A percentile compares a stretch with the other conserved stretches of the same genome.
Evolutionary conservation across 2,113 vertebrate species (phyloP).

Genomic region (Holacanthus passer): DNA sequence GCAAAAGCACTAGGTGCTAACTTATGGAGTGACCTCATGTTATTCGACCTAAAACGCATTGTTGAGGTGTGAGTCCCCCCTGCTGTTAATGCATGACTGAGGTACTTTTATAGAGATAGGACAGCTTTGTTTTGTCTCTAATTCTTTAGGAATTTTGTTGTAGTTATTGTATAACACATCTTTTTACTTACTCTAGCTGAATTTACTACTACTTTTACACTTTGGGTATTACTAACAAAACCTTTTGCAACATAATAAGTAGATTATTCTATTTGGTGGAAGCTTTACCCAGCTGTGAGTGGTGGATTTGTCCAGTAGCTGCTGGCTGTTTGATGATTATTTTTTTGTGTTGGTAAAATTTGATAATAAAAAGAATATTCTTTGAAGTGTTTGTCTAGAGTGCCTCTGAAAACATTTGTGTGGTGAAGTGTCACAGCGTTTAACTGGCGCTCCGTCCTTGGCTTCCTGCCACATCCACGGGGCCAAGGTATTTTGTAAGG

Average conservation of each 20-base stretch:
- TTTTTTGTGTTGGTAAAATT: conserved; percentile 51
- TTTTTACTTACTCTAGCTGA: conserved; percentile 52
- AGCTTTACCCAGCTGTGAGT: conserved; percentile 54
- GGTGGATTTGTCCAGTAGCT: conserved; percentile 59
- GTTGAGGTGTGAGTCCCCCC: conserved; percentile 32
- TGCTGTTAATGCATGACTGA: conserved; percentile 50
- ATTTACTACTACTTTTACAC: conserved; percentile 54
- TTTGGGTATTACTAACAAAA: conserved; percentile 62
- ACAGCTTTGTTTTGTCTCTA: conserved; percentile 58
- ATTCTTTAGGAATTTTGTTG: conserved; percentile 70
- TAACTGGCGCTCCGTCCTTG: conserved; percentile 27
- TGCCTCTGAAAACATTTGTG: conserved; percentile 35
- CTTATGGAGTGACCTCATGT: conserved; percentile 43
- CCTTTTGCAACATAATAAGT: conserved; percentile 44
- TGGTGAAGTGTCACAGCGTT: not conserved
- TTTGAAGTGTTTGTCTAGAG: conserved; percentile 46
- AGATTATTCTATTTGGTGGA: conserved; percentile 53
- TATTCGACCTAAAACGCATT: conserved; percentile 48
- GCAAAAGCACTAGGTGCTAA: conserved; percentile 67
- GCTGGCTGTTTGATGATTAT: conserved; percentile 39
- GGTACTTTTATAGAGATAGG: conserved; percentile 50
- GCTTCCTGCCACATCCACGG: conserved; percentile 37
- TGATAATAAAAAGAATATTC: conserved; percentile 68
- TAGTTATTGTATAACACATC: conserved; percentile 84
- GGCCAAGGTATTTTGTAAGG: conserved; percentile 64